Conservation (phyloP, 2,888 invertebrate genomes). For the Limenitis camilla region DNA sequence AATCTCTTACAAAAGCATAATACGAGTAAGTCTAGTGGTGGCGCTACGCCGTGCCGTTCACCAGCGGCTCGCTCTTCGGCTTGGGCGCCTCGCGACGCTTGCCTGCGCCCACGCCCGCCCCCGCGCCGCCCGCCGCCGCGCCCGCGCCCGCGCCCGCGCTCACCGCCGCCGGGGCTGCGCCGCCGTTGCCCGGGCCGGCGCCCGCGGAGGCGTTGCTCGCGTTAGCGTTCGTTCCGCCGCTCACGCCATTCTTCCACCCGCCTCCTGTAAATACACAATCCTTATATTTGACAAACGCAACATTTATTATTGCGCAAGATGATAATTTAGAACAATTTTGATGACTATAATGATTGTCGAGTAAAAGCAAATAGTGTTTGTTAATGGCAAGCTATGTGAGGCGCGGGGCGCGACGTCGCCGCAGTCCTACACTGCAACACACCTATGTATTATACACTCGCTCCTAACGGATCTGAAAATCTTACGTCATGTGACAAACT, state of each 20-base stretch:
- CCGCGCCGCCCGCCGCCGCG: slow-evolving; percentile 22
- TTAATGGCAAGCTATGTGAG: slow-evolving; percentile 3
- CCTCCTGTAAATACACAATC: slow-evolving; percentile 38
- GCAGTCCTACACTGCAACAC: background rate
- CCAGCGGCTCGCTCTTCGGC: slow-evolving; percentile 76
- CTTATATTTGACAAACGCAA: background rate
- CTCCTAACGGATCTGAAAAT: slow-evolving; percentile 46
- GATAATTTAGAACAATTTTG: background rate
- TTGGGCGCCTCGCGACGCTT: slow-evolving; percentile 63
- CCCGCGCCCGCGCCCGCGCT: slow-evolving; percentile 23
- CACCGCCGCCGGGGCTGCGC: slow-evolving; percentile 30
- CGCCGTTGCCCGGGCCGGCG: slow-evolving; percentile 31
- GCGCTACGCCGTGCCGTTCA: slow-evolving; percentile 77
- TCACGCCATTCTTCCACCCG: slow-evolving; percentile 66
- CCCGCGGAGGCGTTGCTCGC: slow-evolving; percentile 28
- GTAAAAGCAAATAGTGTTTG: background rate
- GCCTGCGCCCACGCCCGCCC: slow-evolving; percentile 28
- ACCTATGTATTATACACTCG: background rate
- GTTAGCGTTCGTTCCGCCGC: slow-evolving; percentile 20
- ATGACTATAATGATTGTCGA: background rate
- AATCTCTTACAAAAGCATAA: slow-evolving; percentile 73
- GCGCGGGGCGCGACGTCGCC: background rate
- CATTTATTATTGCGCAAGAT: background rate
- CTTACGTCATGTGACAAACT: slow-evolving; percentile 41
- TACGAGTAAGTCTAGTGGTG: slow-evolving; percentile 55